These are phyloP conservation scores for Ctena decussata DNA, from an alignment of 2,888 invertebrate species.

Conservation along the genomic window DNA sequence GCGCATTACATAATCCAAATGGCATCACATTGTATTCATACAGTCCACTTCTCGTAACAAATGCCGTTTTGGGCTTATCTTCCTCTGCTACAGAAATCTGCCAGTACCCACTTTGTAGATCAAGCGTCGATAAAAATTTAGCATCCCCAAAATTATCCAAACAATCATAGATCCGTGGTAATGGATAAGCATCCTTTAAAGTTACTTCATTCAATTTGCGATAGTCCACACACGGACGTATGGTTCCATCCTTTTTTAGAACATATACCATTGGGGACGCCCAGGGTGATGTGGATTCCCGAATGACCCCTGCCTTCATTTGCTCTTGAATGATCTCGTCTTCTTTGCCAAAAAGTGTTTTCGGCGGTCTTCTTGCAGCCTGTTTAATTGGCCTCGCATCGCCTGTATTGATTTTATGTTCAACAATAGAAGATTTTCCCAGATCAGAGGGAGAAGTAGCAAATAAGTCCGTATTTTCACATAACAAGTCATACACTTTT, in stretches of 20 bases:
- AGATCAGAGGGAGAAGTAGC: neutral
- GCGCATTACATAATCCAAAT: neutral
- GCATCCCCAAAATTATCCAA: constrained; percentile 34
- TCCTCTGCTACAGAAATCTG: constrained; percentile 31
- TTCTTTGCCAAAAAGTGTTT: neutral
- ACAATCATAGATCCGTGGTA: constrained; percentile 41
- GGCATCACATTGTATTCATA: constrained; percentile 22
- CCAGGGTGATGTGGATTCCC: constrained; percentile 1
- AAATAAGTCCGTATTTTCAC: neutral
- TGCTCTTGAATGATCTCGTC: constrained; percentile 12
- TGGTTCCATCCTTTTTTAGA: neutral
- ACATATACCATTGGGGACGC: constrained; percentile 4
- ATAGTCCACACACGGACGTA: constrained; percentile 52
- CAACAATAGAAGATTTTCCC: neutral
- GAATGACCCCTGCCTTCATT: neutral
- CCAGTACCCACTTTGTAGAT: constrained; percentile 28
- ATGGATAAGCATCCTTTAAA: constrained; percentile 35
- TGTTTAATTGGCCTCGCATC: neutral
- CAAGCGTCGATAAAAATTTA: constrained; percentile 18
- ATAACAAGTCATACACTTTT: neutral
- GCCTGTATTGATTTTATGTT: constrained; percentile 1
- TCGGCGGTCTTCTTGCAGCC: neutral
- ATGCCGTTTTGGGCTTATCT: no score
- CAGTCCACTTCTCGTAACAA: no score
- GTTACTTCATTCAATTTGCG: constrained; percentile 44